These are phyloP conservation scores for Meiosimyza platycephala DNA, from an alignment of 2,888 invertebrate species.

Conservation along the genomic window DNA sequence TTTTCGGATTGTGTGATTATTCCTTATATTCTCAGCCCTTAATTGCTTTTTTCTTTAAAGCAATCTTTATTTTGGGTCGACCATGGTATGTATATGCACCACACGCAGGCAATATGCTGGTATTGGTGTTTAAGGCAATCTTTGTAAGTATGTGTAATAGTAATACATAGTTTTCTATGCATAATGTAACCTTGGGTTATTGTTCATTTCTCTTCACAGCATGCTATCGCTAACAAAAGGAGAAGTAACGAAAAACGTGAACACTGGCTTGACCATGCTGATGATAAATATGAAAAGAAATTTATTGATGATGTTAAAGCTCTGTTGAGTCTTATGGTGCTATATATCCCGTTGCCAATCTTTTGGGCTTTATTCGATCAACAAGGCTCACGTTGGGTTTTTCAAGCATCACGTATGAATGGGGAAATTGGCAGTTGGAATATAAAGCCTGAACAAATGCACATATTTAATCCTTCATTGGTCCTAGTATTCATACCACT, in stretches of 20 bases:
- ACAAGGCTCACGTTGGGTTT: constrained; percentile 92
- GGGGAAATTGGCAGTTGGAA: constrained; percentile 80
- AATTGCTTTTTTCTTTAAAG: constrained; percentile 68
- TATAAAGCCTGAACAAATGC: constrained; percentile 94
- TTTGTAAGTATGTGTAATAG: constrained; percentile 70
- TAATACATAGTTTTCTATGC: not conserved
- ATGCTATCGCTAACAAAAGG: constrained; percentile 67
- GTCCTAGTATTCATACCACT: constrained; percentile 88
- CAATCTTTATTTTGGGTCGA: constrained; percentile 78
- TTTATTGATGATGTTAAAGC: constrained; percentile 79
- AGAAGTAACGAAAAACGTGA: constrained; percentile 65
- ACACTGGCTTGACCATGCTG: constrained; percentile 92
- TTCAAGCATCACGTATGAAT: constrained; percentile 90
- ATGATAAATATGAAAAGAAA: constrained; percentile 75
- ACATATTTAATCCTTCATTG: constrained; percentile 88
- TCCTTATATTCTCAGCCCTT: not conserved
- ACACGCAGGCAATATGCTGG: constrained; percentile 77
- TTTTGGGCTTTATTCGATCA: constrained; percentile 97
- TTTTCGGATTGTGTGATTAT: too few species aligned
- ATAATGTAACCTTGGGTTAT: not conserved
- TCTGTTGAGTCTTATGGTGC: constrained; percentile 77
- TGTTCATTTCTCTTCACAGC: constrained; percentile 61
- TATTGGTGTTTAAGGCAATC: constrained; percentile 75
- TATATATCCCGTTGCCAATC: constrained; percentile 88
- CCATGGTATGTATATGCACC: constrained; percentile 74